A percentile compares a stretch with the other conserved stretches of the same genome.
phyloP scores from a whole-genome alignment of 2,113 vertebrate species.

The Brachirus orientalis region DNA sequence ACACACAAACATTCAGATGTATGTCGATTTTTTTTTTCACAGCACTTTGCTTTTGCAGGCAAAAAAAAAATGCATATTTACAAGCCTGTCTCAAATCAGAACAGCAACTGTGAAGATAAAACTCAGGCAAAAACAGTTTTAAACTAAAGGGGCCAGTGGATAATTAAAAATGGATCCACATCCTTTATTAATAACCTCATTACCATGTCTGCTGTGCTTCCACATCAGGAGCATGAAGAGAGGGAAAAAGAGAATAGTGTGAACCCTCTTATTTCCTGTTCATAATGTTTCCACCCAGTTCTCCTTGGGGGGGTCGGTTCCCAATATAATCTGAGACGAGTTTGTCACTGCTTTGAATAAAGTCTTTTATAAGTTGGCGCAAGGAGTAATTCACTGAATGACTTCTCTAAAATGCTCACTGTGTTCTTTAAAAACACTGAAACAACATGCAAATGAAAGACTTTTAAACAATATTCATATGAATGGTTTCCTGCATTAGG shows the following conservation, averaged over 20 bases:
- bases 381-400: background rate
- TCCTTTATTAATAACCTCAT: constrained; percentile 76
- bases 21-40: constrained; percentile 37
- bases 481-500: too few relatives aligned
- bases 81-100: constrained; percentile 10
- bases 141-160: constrained; percentile 64
- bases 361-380: too few relatives aligned
- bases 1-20: constrained; percentile 29
- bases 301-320: too few relatives aligned
- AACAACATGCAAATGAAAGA: too few relatives aligned
- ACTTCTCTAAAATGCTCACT: background rate
- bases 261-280: too few relatives aligned
- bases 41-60: constrained; percentile 31
- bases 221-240: constrained; percentile 36
- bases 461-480: too few relatives aligned
- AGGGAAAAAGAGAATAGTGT: constrained; percentile 11
- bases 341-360: too few relatives aligned
- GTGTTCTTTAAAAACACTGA: too few relatives aligned
- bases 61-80: constrained; percentile 14
- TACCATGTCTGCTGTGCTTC: constrained; percentile 57
- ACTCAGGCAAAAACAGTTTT: constrained; percentile 42
- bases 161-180: constrained; percentile 77
- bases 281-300: too few relatives aligned
- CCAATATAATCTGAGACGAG: too few relatives aligned
- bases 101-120: constrained; percentile 15